Evolutionary conservation across 2,113 vertebrate genomes (phyloP).

Genomic region (Neofelis nebulosa): DNA sequence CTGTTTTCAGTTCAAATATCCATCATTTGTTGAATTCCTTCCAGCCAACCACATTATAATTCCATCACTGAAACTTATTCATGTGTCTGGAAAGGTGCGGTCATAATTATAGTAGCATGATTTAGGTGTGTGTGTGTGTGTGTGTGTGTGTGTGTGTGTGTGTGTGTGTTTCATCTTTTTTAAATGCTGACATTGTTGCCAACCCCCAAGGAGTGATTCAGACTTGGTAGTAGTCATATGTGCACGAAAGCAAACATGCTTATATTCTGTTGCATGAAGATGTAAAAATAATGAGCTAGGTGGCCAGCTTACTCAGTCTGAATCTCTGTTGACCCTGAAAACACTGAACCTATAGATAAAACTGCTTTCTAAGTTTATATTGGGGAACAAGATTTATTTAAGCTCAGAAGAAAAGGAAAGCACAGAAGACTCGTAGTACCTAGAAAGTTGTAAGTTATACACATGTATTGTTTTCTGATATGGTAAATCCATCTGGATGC

Average conservation of each 20-base stretch:
- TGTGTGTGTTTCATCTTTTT: background rate
- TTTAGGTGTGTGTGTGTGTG: background rate
- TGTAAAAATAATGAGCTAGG: background rate
- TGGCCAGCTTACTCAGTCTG: background rate
- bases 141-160: background rate
- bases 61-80: background rate
- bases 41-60: slow-evolving; percentile 14
- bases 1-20: slow-evolving; percentile 42
- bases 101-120: background rate
- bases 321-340: background rate
- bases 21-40: slow-evolving; percentile 48
- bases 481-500: background rate
- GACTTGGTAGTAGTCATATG: background rate
- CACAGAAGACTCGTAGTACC: background rate
- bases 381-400: background rate
- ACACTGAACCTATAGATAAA: background rate
- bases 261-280: background rate
- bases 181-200: background rate
- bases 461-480: background rate
- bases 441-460: background rate
- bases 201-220: background rate
- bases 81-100: background rate
- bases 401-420: background rate
- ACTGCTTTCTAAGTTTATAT: background rate
- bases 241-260: background rate